Evolutionary conservation across 2,797 vertebrate species (phyloP), one percentile per base, ranked within the genome.

Genomic region (Rhinogobio ventralis): DNA sequence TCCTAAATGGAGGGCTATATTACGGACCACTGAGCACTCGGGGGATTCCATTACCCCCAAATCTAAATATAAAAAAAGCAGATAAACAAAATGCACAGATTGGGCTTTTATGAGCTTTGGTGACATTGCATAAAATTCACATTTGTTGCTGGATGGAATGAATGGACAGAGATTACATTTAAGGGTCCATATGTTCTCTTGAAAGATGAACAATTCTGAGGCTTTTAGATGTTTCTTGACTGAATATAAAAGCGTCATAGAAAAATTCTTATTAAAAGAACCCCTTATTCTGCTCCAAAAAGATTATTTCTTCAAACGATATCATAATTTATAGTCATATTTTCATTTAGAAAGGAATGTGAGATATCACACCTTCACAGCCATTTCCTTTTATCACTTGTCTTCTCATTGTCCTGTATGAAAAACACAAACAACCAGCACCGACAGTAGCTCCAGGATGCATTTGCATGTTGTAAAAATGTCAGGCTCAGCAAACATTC

Each of bases 91-190:
- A 82, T 68, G 82, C 84, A 73, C 85, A 86, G 83, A 89, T 85
- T 89, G 85, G 81, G 82, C 55, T 88, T 89, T 88, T 89, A 88
- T 88, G 86, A 86, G 88, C 86, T 87, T 89, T 89, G 64, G 53
- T 55, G 73, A 68, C 64, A 7, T 74, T 73, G 17, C 46, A 66
- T 60, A 80, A 82, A 80, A 84, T 84, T 88, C 75, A 46, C 53
- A 73, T 79, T 86, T 49, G 67, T 79, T 77, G 68, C 57, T 80
- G 51, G 45, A 89, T 62, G 57, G 42, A 85, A 89, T 88, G 75
- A 88, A 87, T 86, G 68, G 83, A 74, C 68, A 67, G 85, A 84
- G 79, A 88, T 79, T 83, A 60, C 28, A 19, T 85, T 84, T 86
- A 71, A 84, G 68, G 81, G 81, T 53, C 84, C 82, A 84, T 86